phyloP scores from a whole-genome alignment of 2,113 vertebrate species.

The Tachysurus vachellii region DNA sequence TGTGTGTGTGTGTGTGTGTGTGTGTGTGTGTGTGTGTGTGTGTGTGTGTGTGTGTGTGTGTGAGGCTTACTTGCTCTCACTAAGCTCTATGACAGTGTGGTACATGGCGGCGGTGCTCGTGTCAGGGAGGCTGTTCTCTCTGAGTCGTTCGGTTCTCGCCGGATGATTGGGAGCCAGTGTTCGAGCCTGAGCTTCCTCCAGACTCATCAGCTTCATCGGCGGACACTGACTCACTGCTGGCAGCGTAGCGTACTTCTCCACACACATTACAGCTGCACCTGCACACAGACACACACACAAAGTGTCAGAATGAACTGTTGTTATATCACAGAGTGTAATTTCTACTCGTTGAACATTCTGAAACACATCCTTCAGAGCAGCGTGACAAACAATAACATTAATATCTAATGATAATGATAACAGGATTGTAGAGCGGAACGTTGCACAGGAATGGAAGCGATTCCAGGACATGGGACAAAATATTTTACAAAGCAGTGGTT shows the following conservation, averaged over 20 bases:
- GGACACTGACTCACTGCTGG: slow-evolving; percentile 76
- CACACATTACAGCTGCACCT: slow-evolving; percentile 73
- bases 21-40: neutral
- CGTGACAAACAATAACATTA: neutral
- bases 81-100: slow-evolving; percentile 92
- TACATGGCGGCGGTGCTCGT: slow-evolving; percentile 85
- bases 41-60: neutral
- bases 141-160: slow-evolving; percentile 81
- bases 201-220: slow-evolving; percentile 94
- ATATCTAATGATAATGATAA: neutral
- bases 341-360: slow-evolving; percentile 1
- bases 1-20: neutral
- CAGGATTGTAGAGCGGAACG: neutral
- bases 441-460: neutral
- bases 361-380: neutral
- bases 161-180: slow-evolving; percentile 86
- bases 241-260: slow-evolving; percentile 84
- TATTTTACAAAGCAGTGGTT: neutral
- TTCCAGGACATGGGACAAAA: neutral
- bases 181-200: slow-evolving; percentile 94
- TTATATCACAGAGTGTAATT: neutral
- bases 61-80: slow-evolving; percentile 85
- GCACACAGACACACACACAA: slow-evolving; percentile 42
- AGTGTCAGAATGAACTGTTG: neutral
- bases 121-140: slow-evolving; percentile 91